Conservation (phyloP, 2,797 vertebrate genomes). For the Catharus ustulatus region DNA sequence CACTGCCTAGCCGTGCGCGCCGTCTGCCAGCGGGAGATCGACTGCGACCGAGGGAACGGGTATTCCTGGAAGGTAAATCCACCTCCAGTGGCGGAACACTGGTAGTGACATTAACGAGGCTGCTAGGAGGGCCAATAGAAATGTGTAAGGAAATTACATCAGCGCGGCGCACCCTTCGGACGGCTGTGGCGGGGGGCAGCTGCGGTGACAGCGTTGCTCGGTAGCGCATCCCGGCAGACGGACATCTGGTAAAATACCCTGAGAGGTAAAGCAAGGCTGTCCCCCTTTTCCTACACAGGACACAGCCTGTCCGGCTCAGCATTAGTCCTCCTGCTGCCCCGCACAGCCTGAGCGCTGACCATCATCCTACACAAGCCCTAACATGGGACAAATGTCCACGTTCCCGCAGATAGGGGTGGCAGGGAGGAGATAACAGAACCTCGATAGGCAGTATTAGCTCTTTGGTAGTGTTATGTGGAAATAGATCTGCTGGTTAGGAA, state of each 20-base stretch:
- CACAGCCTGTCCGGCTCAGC: not conserved
- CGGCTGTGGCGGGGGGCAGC: not conserved
- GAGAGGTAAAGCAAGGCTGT: not conserved
- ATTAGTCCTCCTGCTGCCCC: rapidly evolving
- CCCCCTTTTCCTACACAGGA: not conserved
- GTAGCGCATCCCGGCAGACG: not conserved
- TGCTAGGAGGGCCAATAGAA: not conserved
- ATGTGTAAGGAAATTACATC: rapidly evolving
- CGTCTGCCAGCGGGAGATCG: conserved; percentile 83
- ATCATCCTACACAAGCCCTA: not conserved
- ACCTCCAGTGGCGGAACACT: rapidly evolving
- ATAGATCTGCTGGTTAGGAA: not conserved
- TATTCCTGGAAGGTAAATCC: conserved; percentile 87
- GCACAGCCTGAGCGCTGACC: rapidly evolving
- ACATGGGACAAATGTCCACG: rapidly evolving
- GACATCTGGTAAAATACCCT: not conserved
- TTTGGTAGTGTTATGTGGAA: not conserved
- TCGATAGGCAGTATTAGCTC: rapidly evolving
- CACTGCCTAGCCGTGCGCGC: conserved; percentile 79
- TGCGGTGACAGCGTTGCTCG: rapidly evolving
- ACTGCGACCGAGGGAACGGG: conserved; percentile 78
- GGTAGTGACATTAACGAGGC: not conserved
- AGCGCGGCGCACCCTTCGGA: rapidly evolving
- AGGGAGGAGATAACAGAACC: not conserved
- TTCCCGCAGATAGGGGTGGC: not conserved